phyloP scores from a whole-genome alignment of 2,888 invertebrate genomes.

The Pollenia griseotomentosa region DNA sequence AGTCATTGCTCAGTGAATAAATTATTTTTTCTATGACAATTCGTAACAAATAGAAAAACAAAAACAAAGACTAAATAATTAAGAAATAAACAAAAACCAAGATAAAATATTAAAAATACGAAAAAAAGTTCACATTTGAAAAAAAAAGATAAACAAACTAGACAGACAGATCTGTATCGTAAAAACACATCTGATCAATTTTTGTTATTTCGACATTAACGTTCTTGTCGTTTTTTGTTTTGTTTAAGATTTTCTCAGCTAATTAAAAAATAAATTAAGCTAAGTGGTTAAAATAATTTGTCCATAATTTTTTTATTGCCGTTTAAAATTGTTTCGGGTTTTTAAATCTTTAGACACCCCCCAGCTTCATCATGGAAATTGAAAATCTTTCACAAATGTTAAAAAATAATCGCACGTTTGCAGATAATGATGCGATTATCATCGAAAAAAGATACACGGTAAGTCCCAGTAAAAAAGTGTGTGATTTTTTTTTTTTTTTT shows the following conservation, averaged over 20 bases:
- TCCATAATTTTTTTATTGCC: slow-evolving; percentile 7
- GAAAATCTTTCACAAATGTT: slow-evolving; percentile 79
- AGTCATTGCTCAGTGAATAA: not conserved
- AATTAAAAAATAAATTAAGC: slow-evolving; percentile 13
- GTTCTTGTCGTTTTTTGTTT: slow-evolving; percentile 30
- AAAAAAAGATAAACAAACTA: slow-evolving; percentile 37
- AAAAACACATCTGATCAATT: slow-evolving; percentile 21
- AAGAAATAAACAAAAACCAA: slow-evolving; percentile 28
- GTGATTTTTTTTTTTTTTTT: not conserved
- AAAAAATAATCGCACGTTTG: slow-evolving; percentile 78
- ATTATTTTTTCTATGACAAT: slow-evolving; percentile 4
- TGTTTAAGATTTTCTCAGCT: slow-evolving; percentile 9
- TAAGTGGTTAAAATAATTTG: slow-evolving; percentile 13
- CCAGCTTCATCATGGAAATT: slow-evolving; percentile 78
- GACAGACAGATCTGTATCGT: slow-evolving; percentile 13
- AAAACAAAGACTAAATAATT: slow-evolving; percentile 12
- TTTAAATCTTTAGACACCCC: not conserved
- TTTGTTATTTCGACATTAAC: slow-evolving; percentile 2
- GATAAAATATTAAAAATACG: slow-evolving; percentile 10
- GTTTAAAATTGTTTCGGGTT: not conserved
- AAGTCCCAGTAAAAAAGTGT: slow-evolving; percentile 74
- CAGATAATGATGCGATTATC: slow-evolving; percentile 79
- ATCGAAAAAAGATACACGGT: slow-evolving; percentile 82
- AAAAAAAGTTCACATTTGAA: slow-evolving; percentile 18
- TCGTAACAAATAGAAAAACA: not conserved